These are phyloP conservation scores for Eriocheir sinensis DNA, from an alignment of 1,140 invertebrate species.

Conservation along the genomic window DNA sequence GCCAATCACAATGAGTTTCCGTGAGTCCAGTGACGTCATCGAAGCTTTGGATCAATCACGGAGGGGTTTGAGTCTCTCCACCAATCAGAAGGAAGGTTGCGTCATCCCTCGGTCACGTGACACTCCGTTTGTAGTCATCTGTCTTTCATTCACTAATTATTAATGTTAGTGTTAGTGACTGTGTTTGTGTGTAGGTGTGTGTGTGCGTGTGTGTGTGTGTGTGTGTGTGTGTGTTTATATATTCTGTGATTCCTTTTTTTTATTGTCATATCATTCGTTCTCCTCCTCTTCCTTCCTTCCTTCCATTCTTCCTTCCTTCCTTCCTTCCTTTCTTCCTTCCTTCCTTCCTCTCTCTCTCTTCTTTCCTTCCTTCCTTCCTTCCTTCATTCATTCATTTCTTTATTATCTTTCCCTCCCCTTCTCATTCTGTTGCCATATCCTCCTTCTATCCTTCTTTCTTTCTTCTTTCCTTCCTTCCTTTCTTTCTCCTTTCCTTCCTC, in stretches of 20 bases:
- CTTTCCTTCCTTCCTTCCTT: neutral
- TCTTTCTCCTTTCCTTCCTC: neutral
- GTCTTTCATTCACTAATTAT: constrained; percentile 1
- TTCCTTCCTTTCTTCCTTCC: neutral
- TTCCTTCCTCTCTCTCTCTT: neutral
- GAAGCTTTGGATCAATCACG: neutral
- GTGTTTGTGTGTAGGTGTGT: neutral
- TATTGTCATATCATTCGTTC: neutral
- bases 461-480: neutral
- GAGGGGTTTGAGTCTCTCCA: no score
- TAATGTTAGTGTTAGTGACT: neutral
- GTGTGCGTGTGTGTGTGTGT: constrained; percentile 26
- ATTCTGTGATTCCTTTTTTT: neutral
- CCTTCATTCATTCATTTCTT: no score
- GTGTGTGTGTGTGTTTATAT: neutral
- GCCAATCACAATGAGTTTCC: no score
- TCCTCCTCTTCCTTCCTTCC: neutral
- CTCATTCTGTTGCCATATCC: no score
- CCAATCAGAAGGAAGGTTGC: no score
- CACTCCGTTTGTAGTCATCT: neutral
- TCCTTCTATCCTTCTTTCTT: neutral
- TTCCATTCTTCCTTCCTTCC: neutral
- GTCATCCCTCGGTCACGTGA: neutral
- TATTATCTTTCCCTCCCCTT: no score
- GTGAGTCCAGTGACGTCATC: neutral